Evolutionary conservation across 2,797 vertebrate genomes (phyloP).

Genomic region (Natrix natrix): DNA sequence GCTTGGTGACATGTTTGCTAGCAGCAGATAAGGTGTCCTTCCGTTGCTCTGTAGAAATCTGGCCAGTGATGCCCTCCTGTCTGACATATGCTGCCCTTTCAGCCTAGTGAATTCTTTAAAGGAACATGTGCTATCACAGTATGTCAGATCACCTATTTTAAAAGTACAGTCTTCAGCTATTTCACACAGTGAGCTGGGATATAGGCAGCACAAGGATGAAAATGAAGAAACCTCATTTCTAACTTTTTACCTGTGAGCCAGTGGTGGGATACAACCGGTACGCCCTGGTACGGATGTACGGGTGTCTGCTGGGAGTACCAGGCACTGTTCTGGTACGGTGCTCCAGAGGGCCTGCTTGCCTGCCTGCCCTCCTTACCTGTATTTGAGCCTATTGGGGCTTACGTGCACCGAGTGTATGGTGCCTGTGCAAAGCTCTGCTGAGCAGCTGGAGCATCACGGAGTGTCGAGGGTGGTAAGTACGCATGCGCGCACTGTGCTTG

Average conservation of each 20-base stretch:
- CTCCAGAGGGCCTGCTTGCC: too few species aligned
- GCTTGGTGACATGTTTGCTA: constrained; percentile 30
- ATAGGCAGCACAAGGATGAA: background rate
- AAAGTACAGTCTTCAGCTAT: background rate
- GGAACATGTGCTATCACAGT: background rate
- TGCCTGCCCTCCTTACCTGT: too few species aligned
- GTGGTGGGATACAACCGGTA: too few species aligned
- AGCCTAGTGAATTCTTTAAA: background rate
- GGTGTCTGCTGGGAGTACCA: too few species aligned
- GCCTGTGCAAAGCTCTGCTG: too few species aligned
- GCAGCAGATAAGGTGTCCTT: constrained; percentile 28
- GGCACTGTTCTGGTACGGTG: too few species aligned
- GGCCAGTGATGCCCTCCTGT: constrained; percentile 13
- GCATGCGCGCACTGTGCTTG: too few species aligned
- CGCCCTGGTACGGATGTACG: too few species aligned
- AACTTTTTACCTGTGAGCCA: background rate
- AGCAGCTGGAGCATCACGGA: too few species aligned
- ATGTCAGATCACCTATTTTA: background rate
- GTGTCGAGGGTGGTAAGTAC: too few species aligned
- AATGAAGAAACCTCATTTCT: background rate
- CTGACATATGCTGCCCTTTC: constrained; percentile 20
- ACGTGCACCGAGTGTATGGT: too few species aligned
- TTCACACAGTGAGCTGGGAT: background rate
- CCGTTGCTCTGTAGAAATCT: constrained; percentile 19
- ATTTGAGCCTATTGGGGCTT: too few species aligned